Evolutionary conservation across 2,888 invertebrate genomes (phyloP), one percentile per base, ranked within the genome.

Genomic region (Tromatobia lineatoria): DNA sequence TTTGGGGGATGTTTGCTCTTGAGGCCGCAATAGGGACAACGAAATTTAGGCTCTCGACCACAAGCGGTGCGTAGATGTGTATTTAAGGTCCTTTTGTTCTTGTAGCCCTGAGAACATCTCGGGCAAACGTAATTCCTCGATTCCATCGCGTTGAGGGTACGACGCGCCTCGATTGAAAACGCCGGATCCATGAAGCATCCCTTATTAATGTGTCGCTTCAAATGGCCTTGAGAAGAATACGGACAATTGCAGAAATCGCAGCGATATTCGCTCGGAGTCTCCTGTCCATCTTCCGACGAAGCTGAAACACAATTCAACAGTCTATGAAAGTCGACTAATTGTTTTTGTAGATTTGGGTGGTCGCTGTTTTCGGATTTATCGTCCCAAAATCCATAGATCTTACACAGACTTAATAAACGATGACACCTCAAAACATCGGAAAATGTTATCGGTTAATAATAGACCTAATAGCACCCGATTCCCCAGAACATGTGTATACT

Each of bases 31-130:
- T 90, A 88, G 1, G 89, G 88, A 69, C 93, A 94, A 8, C 85
- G 85, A 57, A 91, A 93, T 74, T 89, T 91, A 0, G 92, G 90
- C 42, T 90, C 91, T 50, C 89, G 88, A 11, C 91, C 92, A 78
- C 93, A 93, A 67, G 90, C 91, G 18, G 88, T 89, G 23, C 87
- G 85, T 29, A 88, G 77, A 79, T 92, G 92, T 13, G 86, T 86
- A 13, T 82, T 38, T 67, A 91, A 50, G 0, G 89, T 88, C 13
- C 88, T 86, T 18, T 88, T 90, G 78, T 87, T 88, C 74, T 89
- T 90, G 66, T 90, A 92, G 7, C 87, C 86, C 71, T 89, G 88
- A 23, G 87, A 87, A 38, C 91, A 92, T 18, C 82, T 83, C 0
- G 89, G 88, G 45, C 91, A 90, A 67, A 87, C 34, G 80, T 75